These are phyloP conservation scores for Mesoligia furuncula DNA, from an alignment of 2,888 invertebrate genomes.

Conservation along the genomic window DNA sequence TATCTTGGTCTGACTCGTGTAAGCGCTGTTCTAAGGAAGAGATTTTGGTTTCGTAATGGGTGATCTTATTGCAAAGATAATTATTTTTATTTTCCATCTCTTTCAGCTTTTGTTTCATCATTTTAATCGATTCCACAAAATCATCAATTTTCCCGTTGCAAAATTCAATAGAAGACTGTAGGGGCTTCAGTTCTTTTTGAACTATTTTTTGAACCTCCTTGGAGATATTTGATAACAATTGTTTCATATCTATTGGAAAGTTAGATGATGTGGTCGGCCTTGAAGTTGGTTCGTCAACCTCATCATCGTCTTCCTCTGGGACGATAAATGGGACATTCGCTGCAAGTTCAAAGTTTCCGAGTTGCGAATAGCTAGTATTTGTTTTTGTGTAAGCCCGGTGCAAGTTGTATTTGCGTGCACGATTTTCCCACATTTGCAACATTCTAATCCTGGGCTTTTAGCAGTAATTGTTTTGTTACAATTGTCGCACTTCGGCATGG, in stretches of 20 bases:
- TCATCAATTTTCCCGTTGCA: neutral
- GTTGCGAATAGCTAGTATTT: neutral
- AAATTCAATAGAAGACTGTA: neutral
- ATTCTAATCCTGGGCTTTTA: no score
- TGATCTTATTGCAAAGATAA: neutral
- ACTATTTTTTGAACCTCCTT: neutral
- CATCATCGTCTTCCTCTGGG: slow-evolving; percentile 4
- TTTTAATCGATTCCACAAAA: neutral
- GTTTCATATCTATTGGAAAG: neutral
- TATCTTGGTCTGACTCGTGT: neutral
- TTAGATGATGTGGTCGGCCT: neutral
- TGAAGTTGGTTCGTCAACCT: neutral
- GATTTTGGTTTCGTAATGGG: neutral
- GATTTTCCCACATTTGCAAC: neutral
- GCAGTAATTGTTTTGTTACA: no score
- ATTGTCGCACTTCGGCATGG: no score
- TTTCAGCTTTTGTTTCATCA: neutral
- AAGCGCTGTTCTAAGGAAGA: neutral
- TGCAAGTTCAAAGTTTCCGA: slow-evolving; percentile 4
- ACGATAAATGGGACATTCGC: neutral
- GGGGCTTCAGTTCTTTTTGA: neutral
- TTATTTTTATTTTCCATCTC: neutral
- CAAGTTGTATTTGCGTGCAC: neutral
- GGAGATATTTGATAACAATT: no score
- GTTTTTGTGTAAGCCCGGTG: slow-evolving; percentile 1